Conservation (phyloP, 2,888 invertebrate species). For the Stictocephala bisonia region DNA sequence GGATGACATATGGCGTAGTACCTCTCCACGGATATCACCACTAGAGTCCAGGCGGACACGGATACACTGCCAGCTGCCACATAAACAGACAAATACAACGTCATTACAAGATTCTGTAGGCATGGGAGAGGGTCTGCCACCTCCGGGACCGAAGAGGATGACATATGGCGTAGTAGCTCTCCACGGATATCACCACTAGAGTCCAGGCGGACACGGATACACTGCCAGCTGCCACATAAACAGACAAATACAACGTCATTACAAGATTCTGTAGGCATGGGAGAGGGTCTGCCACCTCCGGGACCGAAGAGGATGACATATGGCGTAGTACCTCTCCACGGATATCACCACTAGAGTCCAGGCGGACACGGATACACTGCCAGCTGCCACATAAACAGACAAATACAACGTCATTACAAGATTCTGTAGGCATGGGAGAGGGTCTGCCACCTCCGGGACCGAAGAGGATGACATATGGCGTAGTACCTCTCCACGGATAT, state of each 20-base stretch:
- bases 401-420: too few relatives aligned
- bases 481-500: constrained; percentile 83
- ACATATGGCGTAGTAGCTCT: constrained; percentile 83
- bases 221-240: constrained; percentile 72
- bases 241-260: constrained; percentile 85
- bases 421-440: constrained; percentile 78
- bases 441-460: constrained; percentile 81
- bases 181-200: constrained; percentile 80
- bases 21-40: constrained; percentile 81
- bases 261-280: constrained; percentile 83
- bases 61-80: constrained; percentile 78
- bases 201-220: constrained; percentile 84
- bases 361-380: constrained; percentile 79
- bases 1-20: constrained; percentile 85
- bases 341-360: constrained; percentile 84
- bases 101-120: constrained; percentile 80
- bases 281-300: constrained; percentile 80
- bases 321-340: constrained; percentile 82
- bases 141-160: constrained; percentile 77
- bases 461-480: constrained; percentile 81
- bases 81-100: neutral
- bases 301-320: constrained; percentile 79
- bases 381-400: constrained; percentile 72
- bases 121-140: constrained; percentile 82
- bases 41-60: constrained; percentile 81